Evolutionary conservation across 2,113 vertebrate species (phyloP).

Genomic region (Diglossa brunneiventris): DNA sequence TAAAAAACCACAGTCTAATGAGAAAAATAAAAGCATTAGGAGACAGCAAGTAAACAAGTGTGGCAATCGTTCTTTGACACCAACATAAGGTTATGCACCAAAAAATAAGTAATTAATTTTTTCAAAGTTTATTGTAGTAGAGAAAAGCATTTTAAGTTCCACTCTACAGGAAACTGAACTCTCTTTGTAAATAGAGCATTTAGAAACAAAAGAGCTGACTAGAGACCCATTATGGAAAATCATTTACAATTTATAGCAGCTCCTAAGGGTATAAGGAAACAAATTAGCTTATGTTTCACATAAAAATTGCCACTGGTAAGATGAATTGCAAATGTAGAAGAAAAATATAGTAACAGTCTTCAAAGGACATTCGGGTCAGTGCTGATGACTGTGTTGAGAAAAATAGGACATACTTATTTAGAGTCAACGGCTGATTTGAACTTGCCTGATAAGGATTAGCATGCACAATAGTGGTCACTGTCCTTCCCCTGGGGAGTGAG

Average conservation of each 20-base stretch:
- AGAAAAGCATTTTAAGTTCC: not conserved
- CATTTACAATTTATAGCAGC: not conserved
- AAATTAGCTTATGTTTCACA: not conserved
- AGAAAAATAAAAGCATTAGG: not conserved
- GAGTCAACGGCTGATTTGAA: not conserved
- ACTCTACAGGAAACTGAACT: not conserved
- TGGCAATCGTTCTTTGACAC: not conserved
- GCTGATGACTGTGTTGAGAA: not conserved
- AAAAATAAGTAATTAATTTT: not conserved
- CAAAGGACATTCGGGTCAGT: not conserved
- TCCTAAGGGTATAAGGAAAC: not conserved
- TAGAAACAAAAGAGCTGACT: not conserved
- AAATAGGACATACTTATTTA: not conserved
- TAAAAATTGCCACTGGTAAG: not conserved
- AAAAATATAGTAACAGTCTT: not conserved
- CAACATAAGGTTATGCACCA: not conserved
- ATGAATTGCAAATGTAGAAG: not conserved
- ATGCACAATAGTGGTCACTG: not conserved
- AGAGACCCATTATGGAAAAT: not conserved
- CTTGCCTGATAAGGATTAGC: not conserved
- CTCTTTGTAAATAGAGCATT: not conserved
- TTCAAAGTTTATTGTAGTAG: not conserved
- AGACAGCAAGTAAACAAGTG: not conserved
- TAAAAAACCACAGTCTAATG: not conserved
- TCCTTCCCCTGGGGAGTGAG: not conserved